Evolutionary conservation across 2,888 invertebrate genomes (phyloP), one percentile per base, ranked within the genome.

Genomic region (Agriotes lineatus): DNA sequence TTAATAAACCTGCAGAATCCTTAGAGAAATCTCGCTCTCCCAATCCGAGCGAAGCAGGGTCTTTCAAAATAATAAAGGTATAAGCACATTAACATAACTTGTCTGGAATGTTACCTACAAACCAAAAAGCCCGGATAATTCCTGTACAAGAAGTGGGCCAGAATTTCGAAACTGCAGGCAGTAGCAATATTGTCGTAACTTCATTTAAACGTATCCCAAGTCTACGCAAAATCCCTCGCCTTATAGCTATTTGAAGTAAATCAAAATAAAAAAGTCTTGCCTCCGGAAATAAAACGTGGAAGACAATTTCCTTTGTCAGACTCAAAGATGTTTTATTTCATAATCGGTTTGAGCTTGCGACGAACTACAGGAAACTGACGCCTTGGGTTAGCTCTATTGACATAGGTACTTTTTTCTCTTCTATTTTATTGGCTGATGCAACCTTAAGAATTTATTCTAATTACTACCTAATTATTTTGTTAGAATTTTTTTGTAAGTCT

Each of bases 291-390:
- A 48, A 48, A 48, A 48, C 14, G 22, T 25, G 25, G 22, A 25
- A 48, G 48, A 48, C 48, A 48, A 48, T 48, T 48, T 48, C 48
- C 48, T 48, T 48, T 22, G n/a, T 22, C 3, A n/a, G n/a, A n/a
- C 2, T 12, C 48, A 19, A 10, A 48, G 22, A 19, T 48, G 22
- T 48, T 48, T 48, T 48, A 48, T 48, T 48, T 48, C 48, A 25
- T 48, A 48, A 48, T 48, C 48, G 22, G 12, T 20, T 22, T 48
- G 7, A 16, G 42, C 25, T n/a, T 7, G 25, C 25, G 7, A 25
- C 25, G 25, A 25, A 25, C 25, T 25, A 7, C 25, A 25, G 25
- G 25, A 25, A 25, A 25, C 25, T 25, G 25, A 5, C 7, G 25
- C 3, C 25, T 7, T 25, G 25, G 4, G 7, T 25, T 7, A 7